Base-by-base conservation (phyloP, 2,113 vertebrate species). In the Lanius ludovicianus region DNA sequence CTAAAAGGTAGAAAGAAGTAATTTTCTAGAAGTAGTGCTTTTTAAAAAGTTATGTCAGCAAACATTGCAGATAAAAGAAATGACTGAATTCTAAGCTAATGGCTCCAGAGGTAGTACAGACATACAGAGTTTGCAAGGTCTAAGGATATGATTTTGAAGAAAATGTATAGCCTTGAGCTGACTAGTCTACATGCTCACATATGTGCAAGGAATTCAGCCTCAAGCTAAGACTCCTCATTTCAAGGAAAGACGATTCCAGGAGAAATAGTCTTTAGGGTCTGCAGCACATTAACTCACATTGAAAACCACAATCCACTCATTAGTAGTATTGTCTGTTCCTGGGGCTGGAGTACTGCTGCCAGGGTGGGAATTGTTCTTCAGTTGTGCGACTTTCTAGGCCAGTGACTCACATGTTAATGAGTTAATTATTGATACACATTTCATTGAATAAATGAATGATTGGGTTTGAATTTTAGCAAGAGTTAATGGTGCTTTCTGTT, bases 1-100 rank as follows among this genome's bases (percentile, higher is more conserved):
- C 89, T 79, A 94, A 96, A 97, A 96, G 87, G 93, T 90, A 80
- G 75, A 94, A 95, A 84, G 87, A 86, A 91, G 84, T 92, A 49
- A 94, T 96, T 97, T 97, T 89, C 79, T 91, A 76, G 69, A 94
- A 97, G 89, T 75, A 90, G 77, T 9, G 0, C n/a, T 76, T 67
- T 94, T 77, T 7, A 93, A 93, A 96, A 85, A 92, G 90, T 87
- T 92, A 77, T 95, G 60, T 79, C 79, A 91, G 77, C 84, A 94
- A 89, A 91, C 63, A 85, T 25, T 33, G 39, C 5, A 46, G 35
- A 70, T 71, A 75, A 82, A 87, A 84, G 65, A 89, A 93, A 84
- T 82, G 4, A 67, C 70, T 93, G 71, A 86, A 83, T 86, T 77
- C 76, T 93, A 92, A 95, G 80, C 37, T 69, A 94, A 71, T 75